Percentiles rank a stretch among this genome's conserved stretches.
phyloP scores from a whole-genome alignment of 2,888 invertebrate species.

The Tromatobia lineatoria region DNA sequence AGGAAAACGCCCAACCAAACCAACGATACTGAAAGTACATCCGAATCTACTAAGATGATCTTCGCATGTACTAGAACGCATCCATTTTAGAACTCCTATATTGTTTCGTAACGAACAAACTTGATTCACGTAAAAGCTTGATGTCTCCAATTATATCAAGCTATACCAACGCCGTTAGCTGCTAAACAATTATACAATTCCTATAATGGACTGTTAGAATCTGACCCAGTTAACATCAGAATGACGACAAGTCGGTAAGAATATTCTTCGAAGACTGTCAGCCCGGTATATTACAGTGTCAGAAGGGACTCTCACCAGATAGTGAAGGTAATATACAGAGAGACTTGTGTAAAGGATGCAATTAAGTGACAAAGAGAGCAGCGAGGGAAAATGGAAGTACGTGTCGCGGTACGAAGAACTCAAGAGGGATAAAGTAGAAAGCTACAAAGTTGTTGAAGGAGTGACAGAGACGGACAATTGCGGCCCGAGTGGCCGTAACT shows the following conservation, averaged over 20 bases:
- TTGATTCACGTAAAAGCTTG: too few relatives aligned
- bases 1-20: too few relatives aligned
- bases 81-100: too few relatives aligned
- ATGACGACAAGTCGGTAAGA: neutral
- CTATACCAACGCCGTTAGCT: too few relatives aligned
- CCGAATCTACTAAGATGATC: too few relatives aligned
- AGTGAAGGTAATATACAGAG: conserved; percentile 47
- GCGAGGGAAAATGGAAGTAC: conserved; percentile 33
- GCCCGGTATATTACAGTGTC: neutral
- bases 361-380: conserved; percentile 55
- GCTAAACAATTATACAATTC: too few relatives aligned
- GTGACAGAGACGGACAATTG: conserved; percentile 47
- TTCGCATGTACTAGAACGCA: too few relatives aligned
- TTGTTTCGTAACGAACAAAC: too few relatives aligned
- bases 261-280: conserved; percentile 12
- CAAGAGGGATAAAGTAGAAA: conserved; percentile 19
- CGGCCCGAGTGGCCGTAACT: conserved; percentile 55
- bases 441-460: conserved; percentile 40
- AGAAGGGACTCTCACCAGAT: conserved; percentile 6
- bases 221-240: conserved; percentile 47
- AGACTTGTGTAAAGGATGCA: conserved; percentile 37
- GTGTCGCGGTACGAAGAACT: conserved; percentile 10
- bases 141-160: too few relatives aligned
- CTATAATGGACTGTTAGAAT: conserved; percentile 24
- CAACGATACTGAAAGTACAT: too few relatives aligned